Base-by-base conservation (phyloP, 2,113 vertebrate species). In the Nipponia nippon region DNA sequence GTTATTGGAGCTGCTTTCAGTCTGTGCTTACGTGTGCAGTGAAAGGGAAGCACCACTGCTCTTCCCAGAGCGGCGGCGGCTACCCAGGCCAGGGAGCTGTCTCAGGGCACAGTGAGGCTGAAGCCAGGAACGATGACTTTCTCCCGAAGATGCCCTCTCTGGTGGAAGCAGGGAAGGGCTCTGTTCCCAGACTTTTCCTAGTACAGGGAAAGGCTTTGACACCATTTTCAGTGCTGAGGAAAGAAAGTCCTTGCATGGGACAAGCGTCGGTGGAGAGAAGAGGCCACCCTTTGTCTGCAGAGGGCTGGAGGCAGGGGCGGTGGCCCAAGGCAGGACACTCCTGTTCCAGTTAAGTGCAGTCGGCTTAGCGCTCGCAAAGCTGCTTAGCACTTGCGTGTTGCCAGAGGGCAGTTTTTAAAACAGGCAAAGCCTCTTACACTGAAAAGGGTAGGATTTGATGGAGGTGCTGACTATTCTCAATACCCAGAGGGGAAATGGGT, bases 291-390 rank as follows among this genome's bases (percentile, higher is more conserved):
- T 83, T 70, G 92, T 87, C 40, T 87, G 76, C n/a, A 19, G 80
- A 59, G 86, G 75, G 69, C 58, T 81, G 93, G 83, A 56, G 87
- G 27, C 2, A 77, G 78, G 83, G 80, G 86, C 90, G 80, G 55
- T 89, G 93, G 91, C 46, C 38, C 77, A 42, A 34, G 71, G 91
- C 55, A 84, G 89, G 93, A 87, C 47, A 50, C 40, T 87, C 79
- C 63, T 77, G 76, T 79, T 91, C 96, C 92, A 87, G 93, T 91
- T 96, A 34, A 73, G 71, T 71, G 89, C 80, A 95, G 96, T 32
- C 65, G 3, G 95, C 92, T 97, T 97, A 97, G 79, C 21, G 91
- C 85, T 95, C 81, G 15, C 83, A 97, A 97, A 98, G 97, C 96
- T 76, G 97, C 97, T 98, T 98, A 97, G 52, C 61, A 10, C 76